phyloP scores from a whole-genome alignment of 2,797 vertebrate species.

The Siniperca undulata region DNA sequence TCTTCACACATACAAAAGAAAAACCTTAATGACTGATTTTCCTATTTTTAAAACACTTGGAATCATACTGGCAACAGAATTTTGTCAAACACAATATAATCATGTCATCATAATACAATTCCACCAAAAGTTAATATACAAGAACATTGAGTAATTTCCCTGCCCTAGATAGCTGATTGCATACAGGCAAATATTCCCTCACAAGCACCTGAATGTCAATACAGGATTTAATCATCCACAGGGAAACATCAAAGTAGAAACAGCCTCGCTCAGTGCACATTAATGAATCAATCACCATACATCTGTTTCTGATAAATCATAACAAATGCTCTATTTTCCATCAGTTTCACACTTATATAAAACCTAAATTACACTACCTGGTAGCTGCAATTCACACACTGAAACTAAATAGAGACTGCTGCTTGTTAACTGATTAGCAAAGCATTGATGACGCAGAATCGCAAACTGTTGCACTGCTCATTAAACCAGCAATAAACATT shows the following conservation, averaged over 20 bases:
- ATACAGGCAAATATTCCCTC: background rate
- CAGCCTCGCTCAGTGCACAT: background rate
- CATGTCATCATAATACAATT: background rate
- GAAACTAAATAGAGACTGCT: background rate
- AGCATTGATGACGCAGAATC: conserved; percentile 13
- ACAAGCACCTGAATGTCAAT: conserved; percentile 24
- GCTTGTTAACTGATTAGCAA: conserved; percentile 5
- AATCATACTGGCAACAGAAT: background rate
- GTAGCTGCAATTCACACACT: background rate
- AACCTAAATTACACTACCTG: background rate
- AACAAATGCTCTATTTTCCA: conserved; percentile 20
- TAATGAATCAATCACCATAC: conserved; percentile 20
- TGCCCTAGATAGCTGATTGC: background rate
- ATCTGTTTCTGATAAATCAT: conserved; percentile 21
- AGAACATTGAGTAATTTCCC: background rate
- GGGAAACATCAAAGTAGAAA: conserved; percentile 10
- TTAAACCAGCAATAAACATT: conserved; percentile 35
- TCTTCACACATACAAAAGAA: background rate
- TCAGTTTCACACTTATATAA: background rate
- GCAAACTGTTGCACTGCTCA: conserved; percentile 20
- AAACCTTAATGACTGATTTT: background rate
- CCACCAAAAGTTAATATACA: background rate
- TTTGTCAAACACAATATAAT: background rate
- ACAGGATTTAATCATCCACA: conserved; percentile 26
- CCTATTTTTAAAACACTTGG: too few relatives aligned